These are phyloP conservation scores for Machimus atricapillus DNA, from an alignment of 2,888 invertebrate genomes.

Conservation along the genomic window DNA sequence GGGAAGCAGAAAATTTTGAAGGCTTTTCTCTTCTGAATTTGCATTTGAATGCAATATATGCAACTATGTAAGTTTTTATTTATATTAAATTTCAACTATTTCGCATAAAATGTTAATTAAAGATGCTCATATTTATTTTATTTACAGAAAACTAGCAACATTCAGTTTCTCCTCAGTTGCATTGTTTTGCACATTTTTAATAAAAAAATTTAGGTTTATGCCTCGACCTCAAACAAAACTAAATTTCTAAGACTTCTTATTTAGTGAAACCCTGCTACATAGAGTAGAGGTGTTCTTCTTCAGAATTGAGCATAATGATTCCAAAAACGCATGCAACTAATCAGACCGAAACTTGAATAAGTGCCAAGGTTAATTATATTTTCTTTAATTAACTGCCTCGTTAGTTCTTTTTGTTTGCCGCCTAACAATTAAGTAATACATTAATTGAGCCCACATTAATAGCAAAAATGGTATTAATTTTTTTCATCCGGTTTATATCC, in stretches of 20 bases:
- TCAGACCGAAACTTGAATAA: not conserved
- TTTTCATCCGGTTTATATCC: not conserved
- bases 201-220: not conserved
- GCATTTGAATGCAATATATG: not conserved
- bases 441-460: not conserved
- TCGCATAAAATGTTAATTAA: not conserved
- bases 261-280: not conserved
- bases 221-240: not conserved
- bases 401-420: not conserved
- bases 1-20: not conserved
- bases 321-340: not conserved
- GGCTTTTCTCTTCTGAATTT: not conserved
- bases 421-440: not conserved
- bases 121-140: not conserved
- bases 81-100: not conserved
- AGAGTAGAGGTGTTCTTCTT: not conserved
- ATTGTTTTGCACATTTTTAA: not conserved
- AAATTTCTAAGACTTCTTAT: not conserved
- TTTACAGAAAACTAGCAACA: not conserved
- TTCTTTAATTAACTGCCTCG: not conserved
- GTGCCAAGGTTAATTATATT: not conserved
- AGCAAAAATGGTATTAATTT: not conserved
- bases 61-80: not conserved
- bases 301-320: not conserved
- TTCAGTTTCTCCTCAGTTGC: not conserved